phyloP scores from a whole-genome alignment of 2,888 invertebrate species.

The Nowickia ferox region DNA sequence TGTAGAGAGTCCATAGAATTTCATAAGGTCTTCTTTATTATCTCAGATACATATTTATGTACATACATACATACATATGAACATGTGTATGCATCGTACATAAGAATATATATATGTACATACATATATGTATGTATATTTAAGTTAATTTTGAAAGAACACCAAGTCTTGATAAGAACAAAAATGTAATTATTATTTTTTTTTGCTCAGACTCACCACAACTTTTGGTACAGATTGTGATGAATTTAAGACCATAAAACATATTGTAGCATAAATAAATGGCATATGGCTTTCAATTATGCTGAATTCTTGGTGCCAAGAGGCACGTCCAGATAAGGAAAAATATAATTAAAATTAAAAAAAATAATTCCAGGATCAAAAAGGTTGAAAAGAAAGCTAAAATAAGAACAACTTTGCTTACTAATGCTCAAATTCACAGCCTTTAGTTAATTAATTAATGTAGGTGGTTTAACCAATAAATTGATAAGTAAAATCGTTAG shows the following conservation, averaged over 20 bases:
- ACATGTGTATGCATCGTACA: too few species aligned
- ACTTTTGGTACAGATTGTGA: constrained; percentile 14
- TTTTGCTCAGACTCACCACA: constrained; percentile 9
- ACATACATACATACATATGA: background rate
- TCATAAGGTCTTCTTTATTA: constrained; percentile 31
- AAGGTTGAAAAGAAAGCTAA: too few species aligned
- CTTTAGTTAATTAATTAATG: too few species aligned
- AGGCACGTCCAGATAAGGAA: background rate
- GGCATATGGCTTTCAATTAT: background rate
- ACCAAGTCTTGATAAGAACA: constrained; percentile 45
- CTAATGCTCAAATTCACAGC: too few species aligned
- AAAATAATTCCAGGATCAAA: background rate
- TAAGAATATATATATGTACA: too few species aligned
- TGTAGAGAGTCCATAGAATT: constrained; percentile 44
- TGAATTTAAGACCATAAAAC: background rate
- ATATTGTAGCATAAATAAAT: constrained; percentile 16
- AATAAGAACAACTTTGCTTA: too few species aligned
- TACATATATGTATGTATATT: background rate
- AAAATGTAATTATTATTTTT: constrained; percentile 43
- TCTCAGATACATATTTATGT: background rate
- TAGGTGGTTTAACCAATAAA: too few species aligned
- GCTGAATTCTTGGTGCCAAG: background rate
- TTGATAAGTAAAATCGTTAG: too few species aligned
- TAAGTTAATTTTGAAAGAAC: constrained; percentile 54
- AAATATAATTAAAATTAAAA: background rate